Base-by-base conservation (phyloP, 2,888 invertebrate genomes). In the Eubasilissa splendida region DNA sequence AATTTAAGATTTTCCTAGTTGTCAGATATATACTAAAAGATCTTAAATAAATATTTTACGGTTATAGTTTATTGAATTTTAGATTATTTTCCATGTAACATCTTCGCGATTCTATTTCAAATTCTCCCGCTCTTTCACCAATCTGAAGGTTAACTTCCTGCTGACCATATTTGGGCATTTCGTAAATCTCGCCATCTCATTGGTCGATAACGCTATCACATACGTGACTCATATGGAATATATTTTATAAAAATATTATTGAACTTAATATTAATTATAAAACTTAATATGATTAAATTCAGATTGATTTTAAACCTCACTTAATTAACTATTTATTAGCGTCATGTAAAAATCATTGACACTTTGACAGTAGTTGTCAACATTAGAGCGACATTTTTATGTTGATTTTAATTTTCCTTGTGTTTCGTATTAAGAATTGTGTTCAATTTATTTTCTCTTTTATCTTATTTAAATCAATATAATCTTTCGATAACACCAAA, bases 121-220 rank as follows among this genome's bases (percentile, higher is more conserved):
- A 33, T n/a, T 42, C 3, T 77, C 54, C 66, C 77, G 14, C 76
- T 31, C 4, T 22, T 71, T 33, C 33, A 33, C 76, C 12, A 7
- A n/a, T 31, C 12, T 58, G 66, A 66, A 66, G 76, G 76, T 66
- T 33, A 50, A 76, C 79, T 88, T 89, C 89, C 89, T 89, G 87
- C 91, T 89, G 88, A 88, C 92, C 93, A 88, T 92, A 91, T 91
- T 92, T 89, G 93, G 93, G 90, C 92, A 92, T 92, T 90, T 91
- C 88, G 88, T 88, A 87, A 89, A 90, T 89, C 88, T 90, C 87
- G 87, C 86, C 86, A 86, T 87, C 87, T 90, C 89, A 93, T 92
- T 92, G 92, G 92, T 86, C 87, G 87, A 87, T 86, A 84, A 71
- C 88, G 86, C 85, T 86, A 86, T 89, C 90, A 90, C 50, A 60